Conservation (phyloP, 2,888 invertebrate species). For the Drosophila anomelani region DNA sequence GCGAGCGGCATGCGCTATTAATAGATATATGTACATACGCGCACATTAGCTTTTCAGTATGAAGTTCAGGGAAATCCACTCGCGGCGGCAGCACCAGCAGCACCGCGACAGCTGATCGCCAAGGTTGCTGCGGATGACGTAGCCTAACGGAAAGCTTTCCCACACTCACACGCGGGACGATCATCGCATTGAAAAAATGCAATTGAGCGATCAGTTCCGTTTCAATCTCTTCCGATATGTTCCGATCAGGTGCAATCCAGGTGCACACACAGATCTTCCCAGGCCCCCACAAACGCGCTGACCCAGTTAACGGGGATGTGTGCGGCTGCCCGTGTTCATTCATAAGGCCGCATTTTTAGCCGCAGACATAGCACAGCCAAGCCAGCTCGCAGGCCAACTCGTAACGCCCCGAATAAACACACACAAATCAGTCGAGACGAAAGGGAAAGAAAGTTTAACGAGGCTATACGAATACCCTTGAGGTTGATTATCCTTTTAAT, state of each 20-base stretch:
- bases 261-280: constrained; percentile 38
- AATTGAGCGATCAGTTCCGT: constrained; percentile 50
- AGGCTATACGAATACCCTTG: constrained; percentile 11
- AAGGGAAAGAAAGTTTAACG: neutral
- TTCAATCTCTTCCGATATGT: constrained; percentile 3
- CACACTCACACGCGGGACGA: constrained; percentile 4
- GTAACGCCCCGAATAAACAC: constrained; percentile 19
- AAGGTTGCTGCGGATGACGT: constrained; percentile 64
- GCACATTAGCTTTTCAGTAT: constrained; percentile 67
- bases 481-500: too few species aligned
- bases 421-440: neutral
- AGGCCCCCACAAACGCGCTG: constrained; percentile 59
- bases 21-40: constrained; percentile 67
- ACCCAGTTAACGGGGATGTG: constrained; percentile 59
- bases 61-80: constrained; percentile 83
- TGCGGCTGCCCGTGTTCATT: constrained; percentile 30
- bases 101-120: constrained; percentile 64
- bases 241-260: constrained; percentile 19
- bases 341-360: constrained; percentile 35
- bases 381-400: constrained; percentile 21
- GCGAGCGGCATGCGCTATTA: constrained; percentile 65
- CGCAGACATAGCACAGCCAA: constrained; percentile 8
- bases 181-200: constrained; percentile 67
- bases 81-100: constrained; percentile 49
- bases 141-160: constrained; percentile 74